Percentiles rank a stretch among this genome's conserved stretches.
Evolutionary conservation across 2,113 vertebrate species (phyloP).

Genomic region (Nesospiza acunhae): DNA sequence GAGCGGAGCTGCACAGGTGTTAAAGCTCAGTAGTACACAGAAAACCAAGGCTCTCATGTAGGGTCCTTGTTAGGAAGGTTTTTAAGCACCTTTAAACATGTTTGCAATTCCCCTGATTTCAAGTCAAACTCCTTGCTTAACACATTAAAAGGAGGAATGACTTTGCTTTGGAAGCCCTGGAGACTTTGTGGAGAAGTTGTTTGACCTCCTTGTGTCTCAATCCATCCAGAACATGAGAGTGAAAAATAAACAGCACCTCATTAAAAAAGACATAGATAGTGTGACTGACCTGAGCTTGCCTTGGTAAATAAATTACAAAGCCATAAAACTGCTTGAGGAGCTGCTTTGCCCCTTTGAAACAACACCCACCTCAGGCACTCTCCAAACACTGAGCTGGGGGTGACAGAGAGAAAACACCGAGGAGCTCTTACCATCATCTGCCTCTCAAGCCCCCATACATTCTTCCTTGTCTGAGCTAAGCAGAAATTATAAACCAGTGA

Average conservation of each 20-base stretch:
- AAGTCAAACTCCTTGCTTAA: neutral
- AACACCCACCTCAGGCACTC: neutral
- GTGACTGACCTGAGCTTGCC: conserved; percentile 48
- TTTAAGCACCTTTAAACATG: neutral
- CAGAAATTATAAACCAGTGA: neutral
- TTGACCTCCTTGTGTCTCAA: conserved; percentile 46
- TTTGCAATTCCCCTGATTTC: neutral
- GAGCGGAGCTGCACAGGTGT: neutral
- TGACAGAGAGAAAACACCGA: neutral
- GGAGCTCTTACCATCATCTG: neutral
- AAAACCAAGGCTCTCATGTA: neutral
- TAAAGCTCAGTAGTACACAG: neutral
- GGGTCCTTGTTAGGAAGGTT: neutral
- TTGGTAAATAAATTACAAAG: conserved; percentile 65
- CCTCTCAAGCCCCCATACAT: neutral
- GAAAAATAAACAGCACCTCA: conserved; percentile 56
- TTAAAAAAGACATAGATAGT: conserved; percentile 54
- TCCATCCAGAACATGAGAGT: conserved; percentile 42
- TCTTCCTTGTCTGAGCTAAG: neutral
- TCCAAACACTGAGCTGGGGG: neutral
- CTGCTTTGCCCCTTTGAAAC: conserved; percentile 29
- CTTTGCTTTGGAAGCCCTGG: neutral
- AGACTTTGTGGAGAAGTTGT: neutral
- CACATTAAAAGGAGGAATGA: neutral
- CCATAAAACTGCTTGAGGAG: conserved; percentile 26